Conservation (phyloP, 2,888 invertebrate genomes). For the Brachylomia viminalis region DNA sequence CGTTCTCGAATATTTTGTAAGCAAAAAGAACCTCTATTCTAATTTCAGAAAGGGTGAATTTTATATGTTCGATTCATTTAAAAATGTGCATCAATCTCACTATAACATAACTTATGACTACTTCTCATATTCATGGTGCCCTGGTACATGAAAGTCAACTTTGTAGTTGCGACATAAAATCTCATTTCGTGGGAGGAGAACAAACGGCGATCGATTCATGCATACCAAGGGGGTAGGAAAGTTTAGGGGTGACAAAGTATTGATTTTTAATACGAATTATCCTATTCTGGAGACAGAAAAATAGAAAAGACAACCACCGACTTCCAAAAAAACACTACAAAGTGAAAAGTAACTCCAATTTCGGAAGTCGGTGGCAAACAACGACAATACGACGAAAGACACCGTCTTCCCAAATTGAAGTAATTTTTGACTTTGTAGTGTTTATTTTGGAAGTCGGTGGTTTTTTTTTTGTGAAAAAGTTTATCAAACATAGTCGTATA, state of each 20-base stretch:
- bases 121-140: slow-evolving; percentile 68
- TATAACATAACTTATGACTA: slow-evolving; percentile 49
- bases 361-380: too few relatives aligned
- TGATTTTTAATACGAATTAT: slow-evolving; percentile 21
- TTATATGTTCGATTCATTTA: slow-evolving; percentile 21
- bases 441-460: too few relatives aligned
- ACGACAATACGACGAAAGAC: too few relatives aligned
- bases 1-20: slow-evolving; percentile 43
- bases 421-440: too few relatives aligned
- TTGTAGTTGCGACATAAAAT: slow-evolving; percentile 52
- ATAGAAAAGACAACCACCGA: too few relatives aligned
- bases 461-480: too few relatives aligned
- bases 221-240: not conserved
- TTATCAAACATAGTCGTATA: too few relatives aligned
- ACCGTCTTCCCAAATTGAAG: too few relatives aligned
- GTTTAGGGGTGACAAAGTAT: slow-evolving; percentile 7
- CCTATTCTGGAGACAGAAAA: not conserved
- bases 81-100: slow-evolving; percentile 44
- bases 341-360: too few relatives aligned
- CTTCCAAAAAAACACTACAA: not conserved
- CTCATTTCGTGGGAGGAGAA: slow-evolving; percentile 4
- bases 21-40: slow-evolving; percentile 4
- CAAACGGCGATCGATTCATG: not conserved
- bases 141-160: slow-evolving; percentile 74
- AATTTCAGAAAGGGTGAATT: rapidly evolving